Evolutionary conservation across 2,113 vertebrate genomes (phyloP).

Genomic region (Lichenostomus cassidix): DNA sequence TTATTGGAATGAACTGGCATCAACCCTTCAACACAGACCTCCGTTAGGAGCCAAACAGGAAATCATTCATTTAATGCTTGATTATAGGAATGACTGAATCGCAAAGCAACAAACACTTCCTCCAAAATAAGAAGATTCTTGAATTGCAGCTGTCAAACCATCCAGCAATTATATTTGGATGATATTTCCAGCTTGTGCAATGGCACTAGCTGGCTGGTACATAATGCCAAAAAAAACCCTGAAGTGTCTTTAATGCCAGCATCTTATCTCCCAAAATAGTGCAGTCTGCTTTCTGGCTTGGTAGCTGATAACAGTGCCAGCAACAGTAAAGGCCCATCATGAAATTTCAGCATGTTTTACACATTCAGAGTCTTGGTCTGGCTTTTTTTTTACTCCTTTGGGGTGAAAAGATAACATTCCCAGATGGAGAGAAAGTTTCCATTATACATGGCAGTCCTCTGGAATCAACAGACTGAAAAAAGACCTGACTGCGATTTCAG

Average conservation of each 20-base stretch:
- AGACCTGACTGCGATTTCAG: not conserved
- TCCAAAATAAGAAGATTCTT: conserved; percentile 17
- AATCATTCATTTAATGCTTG: conserved; percentile 33
- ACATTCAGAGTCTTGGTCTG: not conserved
- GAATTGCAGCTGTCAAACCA: conserved; percentile 31
- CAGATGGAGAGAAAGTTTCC: not conserved
- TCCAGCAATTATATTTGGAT: conserved; percentile 6
- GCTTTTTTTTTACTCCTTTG: not conserved
- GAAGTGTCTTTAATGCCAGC: not conserved
- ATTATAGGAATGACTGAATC: conserved; percentile 27
- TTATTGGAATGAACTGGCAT: conserved; percentile 4
- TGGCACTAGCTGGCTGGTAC: not conserved
- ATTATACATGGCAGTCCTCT: not conserved
- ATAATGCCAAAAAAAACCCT: not conserved
- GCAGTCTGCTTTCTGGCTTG: not conserved
- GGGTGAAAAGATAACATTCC: not conserved
- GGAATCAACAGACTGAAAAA: not conserved
- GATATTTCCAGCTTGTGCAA: not conserved
- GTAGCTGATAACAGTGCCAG: not conserved
- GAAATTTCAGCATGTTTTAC: not conserved
- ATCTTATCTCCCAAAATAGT: not conserved
- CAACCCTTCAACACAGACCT: not conserved
- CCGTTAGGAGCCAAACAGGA: conserved; percentile 23
- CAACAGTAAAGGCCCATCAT: not conserved
- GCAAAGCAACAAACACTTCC: conserved; percentile 32